Evolutionary conservation across 2,797 vertebrate species (phyloP).

Genomic region (Enteromius trimaculatus): DNA sequence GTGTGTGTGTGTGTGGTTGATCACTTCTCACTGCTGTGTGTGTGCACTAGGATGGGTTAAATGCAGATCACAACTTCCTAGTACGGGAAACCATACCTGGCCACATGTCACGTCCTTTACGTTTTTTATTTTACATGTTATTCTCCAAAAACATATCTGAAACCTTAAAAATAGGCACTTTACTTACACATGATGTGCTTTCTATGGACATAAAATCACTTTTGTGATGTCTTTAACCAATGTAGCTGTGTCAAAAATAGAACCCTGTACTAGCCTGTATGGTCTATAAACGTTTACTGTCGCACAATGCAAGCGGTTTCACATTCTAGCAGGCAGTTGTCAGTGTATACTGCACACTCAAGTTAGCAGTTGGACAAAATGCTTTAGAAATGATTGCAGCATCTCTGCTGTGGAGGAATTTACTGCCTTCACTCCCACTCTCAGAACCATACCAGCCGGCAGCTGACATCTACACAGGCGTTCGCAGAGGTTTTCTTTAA

Average conservation of each 20-base stretch:
- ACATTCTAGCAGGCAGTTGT: not conserved
- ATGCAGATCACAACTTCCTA: no score
- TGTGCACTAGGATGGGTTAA: no score
- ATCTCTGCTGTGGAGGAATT: not conserved
- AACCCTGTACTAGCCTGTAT: not conserved
- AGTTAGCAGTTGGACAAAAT: not conserved
- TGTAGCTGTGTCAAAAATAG: not conserved
- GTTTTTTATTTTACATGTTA: no score
- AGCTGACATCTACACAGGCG: not conserved
- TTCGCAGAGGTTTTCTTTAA: conserved; percentile 21
- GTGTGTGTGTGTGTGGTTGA: no score
- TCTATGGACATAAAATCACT: no score
- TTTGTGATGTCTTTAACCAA: no score
- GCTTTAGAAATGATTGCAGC: not conserved
- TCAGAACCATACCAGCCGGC: not conserved
- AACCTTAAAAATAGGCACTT: no score
- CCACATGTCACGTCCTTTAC: no score
- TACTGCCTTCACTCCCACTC: conserved; percentile 21
- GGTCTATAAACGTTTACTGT: not conserved
- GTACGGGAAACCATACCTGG: no score
- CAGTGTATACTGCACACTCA: not conserved
- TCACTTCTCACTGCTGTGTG: no score
- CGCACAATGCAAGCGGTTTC: not conserved
- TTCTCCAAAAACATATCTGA: no score
- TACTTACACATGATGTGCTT: no score